Percentiles rank a stretch among this genome's conserved stretches.
Evolutionary conservation across 2,797 vertebrate species (phyloP).

Genomic region (Sebastiscus tertius): DNA sequence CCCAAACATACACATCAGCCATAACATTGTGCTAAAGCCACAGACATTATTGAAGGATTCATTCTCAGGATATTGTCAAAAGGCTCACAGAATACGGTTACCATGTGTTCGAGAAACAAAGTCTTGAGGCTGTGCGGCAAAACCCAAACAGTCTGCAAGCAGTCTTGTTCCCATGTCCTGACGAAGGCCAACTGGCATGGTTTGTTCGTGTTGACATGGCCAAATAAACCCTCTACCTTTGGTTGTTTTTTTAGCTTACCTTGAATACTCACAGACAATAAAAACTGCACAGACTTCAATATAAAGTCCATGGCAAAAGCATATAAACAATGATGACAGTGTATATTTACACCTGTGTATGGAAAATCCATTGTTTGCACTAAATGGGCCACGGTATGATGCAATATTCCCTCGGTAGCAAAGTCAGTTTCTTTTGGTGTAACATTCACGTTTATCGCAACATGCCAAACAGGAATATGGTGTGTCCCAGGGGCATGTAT

Average conservation of each 20-base stretch:
- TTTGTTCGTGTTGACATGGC: conserved; percentile 27
- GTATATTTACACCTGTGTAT: conserved; percentile 39
- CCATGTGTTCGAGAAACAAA: conserved; percentile 11
- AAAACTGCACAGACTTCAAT: background rate
- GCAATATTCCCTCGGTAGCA: conserved; percentile 43
- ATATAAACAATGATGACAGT: conserved; percentile 41
- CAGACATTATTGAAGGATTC: background rate
- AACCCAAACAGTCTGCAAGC: conserved; percentile 17
- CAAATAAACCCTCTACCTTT: conserved; percentile 34
- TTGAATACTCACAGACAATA: background rate
- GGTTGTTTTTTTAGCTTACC: conserved; percentile 4
- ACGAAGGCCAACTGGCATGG: conserved; percentile 11
- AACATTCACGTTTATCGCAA: conserved; percentile 6
- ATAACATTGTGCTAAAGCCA: background rate
- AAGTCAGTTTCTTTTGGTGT: conserved; percentile 7
- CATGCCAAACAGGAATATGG: conserved; percentile 8
- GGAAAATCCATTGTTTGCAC: conserved; percentile 16
- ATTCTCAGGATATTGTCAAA: background rate
- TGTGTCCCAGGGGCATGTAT: background rate
- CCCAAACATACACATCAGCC: background rate
- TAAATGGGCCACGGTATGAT: conserved; percentile 47
- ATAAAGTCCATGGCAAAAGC: background rate
- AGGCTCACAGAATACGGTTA: background rate
- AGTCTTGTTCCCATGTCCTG: conserved; percentile 6
- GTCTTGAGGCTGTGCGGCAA: background rate